These are phyloP conservation scores for Anniella stebbinsi DNA, from an alignment of 2,797 vertebrate species.

Conservation along the genomic window DNA sequence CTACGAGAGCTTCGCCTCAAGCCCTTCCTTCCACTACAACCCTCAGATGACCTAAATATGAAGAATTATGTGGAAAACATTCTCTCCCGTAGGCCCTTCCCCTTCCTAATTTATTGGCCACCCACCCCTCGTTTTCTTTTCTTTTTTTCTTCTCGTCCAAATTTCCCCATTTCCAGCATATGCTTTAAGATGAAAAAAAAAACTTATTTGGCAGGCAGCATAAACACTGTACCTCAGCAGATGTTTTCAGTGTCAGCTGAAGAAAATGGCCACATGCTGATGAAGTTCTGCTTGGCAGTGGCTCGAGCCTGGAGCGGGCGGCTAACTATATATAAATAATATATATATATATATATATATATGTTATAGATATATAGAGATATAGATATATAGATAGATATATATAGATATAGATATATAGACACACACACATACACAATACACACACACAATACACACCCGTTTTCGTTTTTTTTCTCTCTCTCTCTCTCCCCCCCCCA, in stretches of 20 bases:
- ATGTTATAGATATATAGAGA: no score
- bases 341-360: no score
- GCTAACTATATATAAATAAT: slow-evolving; percentile 66
- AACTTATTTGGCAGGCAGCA: slow-evolving; percentile 64
- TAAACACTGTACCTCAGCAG: slow-evolving; percentile 67
- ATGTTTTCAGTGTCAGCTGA: slow-evolving; percentile 72
- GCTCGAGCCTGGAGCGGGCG: slow-evolving; percentile 64
- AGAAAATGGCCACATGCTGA: slow-evolving; percentile 69
- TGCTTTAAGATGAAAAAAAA: slow-evolving; percentile 74
- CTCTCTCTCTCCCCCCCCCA: neutral
- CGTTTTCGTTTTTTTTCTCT: slow-evolving; percentile 62
- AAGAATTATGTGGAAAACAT: slow-evolving; percentile 67
- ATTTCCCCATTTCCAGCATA: slow-evolving; percentile 67
- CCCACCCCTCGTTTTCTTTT: slow-evolving; percentile 57
- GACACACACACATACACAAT: neutral
- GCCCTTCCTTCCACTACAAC: slow-evolving; percentile 52
- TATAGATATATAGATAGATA: no score
- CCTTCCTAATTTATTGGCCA: slow-evolving; percentile 65
- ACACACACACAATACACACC: neutral
- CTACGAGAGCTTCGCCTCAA: slow-evolving; percentile 39
- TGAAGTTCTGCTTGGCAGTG: slow-evolving; percentile 72
- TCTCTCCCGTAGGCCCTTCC: slow-evolving; percentile 37
- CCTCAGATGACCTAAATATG: slow-evolving; percentile 61
- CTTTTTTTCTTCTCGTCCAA: slow-evolving; percentile 57
- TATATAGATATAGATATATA: no score